phyloP scores from a whole-genome alignment of 2,888 invertebrate species.

The Mamestra brassicae region DNA sequence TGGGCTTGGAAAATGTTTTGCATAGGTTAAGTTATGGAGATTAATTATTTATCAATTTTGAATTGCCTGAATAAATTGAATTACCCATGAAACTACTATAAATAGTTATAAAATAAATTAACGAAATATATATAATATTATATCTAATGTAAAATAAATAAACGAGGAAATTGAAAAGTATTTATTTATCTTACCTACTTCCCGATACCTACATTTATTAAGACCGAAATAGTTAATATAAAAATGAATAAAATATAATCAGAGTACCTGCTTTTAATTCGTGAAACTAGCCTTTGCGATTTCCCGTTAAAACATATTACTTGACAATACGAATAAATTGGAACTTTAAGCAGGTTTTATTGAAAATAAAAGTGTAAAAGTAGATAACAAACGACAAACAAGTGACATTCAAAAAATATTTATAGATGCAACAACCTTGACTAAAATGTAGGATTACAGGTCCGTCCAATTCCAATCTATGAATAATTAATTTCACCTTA shows the following conservation, averaged over 20 bases:
- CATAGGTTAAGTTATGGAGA: neutral
- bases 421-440: constrained; percentile 1
- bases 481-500: constrained; percentile 34
- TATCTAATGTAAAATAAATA: too few relatives aligned
- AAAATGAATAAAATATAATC: neutral
- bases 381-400: neutral
- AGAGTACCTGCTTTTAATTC: neutral
- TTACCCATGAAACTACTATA: too few relatives aligned
- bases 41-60: neutral
- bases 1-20: neutral
- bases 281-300: neutral
- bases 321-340: neutral
- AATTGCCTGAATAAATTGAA: neutral
- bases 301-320: neutral
- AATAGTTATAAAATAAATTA: too few relatives aligned
- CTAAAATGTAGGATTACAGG: constrained; percentile 10
- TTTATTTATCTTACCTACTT: neutral
- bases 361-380: constrained; percentile 6
- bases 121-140: too few relatives aligned
- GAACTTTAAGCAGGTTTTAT: neutral
- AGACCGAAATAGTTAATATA: too few relatives aligned
- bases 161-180: too few relatives aligned
- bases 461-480: neutral
- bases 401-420: constrained; percentile 22
- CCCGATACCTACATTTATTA: too few relatives aligned